Base-by-base conservation (phyloP, 2,888 invertebrate species). In the Hydriomena furcata region DNA sequence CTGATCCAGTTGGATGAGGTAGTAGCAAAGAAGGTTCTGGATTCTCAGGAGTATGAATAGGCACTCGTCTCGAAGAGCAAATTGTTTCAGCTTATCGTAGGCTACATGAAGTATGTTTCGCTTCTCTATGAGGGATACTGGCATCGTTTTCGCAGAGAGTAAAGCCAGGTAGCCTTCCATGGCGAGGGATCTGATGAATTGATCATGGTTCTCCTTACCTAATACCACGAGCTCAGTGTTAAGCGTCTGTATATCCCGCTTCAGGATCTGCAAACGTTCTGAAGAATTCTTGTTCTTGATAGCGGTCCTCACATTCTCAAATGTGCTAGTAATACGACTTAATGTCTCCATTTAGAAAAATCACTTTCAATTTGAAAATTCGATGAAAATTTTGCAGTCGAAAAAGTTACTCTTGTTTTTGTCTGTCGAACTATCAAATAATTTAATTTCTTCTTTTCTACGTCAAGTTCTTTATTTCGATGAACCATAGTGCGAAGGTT, bases 1-100 rank as follows among this genome's bases (percentile, higher is more conserved):
- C 40, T 92, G 84, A 20, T 91, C 91, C 37, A 91, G 68, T 64
- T 92, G 92, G 0, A 92, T 91, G 1, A 92, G 71, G 49, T 91
- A 87, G 66, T 92, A 93, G 44, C 92, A 91, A 38, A 92, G 75
- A 55, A 92, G 89, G 65, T 93, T 93, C 48, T 92, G 89, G 27
- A 93, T 82, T 65, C 92, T 83, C 38, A 93, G 77, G 28, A 91
- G 79, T 48, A 93, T 82, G 65, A 92, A 93, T 1, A 88, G 74
- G 48, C 85, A 85, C 65, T 89, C 89, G 7, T 79, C 77, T 28
- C 76, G 66, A 1, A 82, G 61, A 0, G 79, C 78, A 43, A 68
- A 73, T 0, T 71, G 79, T 48, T 82, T 85, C 2, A 89, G 55
- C 58, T 89, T 89, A 0, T 86, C 81, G 43, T 71, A 86, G 2